These are phyloP conservation scores for Sialia sialis DNA, from an alignment of 2,113 vertebrate species.

Conservation along the genomic window DNA sequence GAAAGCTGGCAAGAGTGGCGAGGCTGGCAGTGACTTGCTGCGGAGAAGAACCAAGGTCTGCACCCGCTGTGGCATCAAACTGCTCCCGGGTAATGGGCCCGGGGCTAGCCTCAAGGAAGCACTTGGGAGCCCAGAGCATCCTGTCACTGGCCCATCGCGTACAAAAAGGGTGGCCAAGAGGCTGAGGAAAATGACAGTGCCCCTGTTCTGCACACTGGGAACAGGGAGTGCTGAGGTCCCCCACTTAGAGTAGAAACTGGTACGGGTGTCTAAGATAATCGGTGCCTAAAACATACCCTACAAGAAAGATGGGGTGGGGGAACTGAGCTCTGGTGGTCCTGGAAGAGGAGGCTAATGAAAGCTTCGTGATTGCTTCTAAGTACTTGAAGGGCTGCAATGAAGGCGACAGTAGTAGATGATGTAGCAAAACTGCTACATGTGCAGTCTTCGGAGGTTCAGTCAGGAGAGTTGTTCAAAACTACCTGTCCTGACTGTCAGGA, in stretches of 20 bases:
- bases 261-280: not conserved
- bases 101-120: not conserved
- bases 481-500: not conserved
- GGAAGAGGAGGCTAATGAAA: not conserved
- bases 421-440: not conserved
- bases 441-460: not conserved
- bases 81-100: fast-evolving
- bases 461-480: not conserved
- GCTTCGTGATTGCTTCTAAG: not conserved
- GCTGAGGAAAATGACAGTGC: not conserved
- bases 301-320: not conserved
- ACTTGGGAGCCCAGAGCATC: not conserved
- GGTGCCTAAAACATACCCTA: not conserved
- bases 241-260: not conserved
- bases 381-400: not conserved
- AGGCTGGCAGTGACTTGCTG: not conserved
- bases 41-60: no score
- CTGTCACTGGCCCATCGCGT: fast-evolving
- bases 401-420: not conserved
- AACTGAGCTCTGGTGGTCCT: not conserved
- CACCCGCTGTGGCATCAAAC: fast-evolving
- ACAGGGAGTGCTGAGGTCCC: fast-evolving
- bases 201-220: not conserved
- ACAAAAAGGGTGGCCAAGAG: fast-evolving
- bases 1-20: not conserved